Evolutionary conservation across 2,797 vertebrate genomes (phyloP), one percentile per base, ranked within the genome.

Genomic region (Simalia tracyae): DNA sequence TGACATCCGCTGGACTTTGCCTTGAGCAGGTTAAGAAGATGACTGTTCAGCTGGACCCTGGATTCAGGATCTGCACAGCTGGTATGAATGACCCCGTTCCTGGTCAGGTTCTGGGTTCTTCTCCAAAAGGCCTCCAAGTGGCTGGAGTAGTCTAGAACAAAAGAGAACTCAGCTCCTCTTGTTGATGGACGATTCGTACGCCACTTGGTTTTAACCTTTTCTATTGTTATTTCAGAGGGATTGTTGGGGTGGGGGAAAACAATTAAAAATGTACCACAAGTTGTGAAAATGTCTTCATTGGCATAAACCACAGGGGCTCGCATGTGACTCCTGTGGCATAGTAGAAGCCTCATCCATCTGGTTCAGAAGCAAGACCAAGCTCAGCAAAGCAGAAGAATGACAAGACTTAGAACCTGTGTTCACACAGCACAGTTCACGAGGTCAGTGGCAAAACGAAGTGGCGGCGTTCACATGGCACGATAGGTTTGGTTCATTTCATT

Each of bases 121-220:
- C 28, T 54, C 0, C 28, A 42, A 46, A 50, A 17, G 8, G 56
- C 59, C 5, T 81, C 0, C 1, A 76, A 9, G 14, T 68, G 24
- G 12, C 42, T 42, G 0, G 57, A 90, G 17, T 5, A 14, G 4
- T 12, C 2, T 0, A 24, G 72, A 61, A 3, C 14, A 57, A 50
- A 0, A 5, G 84, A 31, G 1, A 50, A 0, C 90, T 28, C 24
- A 0, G 3, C 63, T 59, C 61, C 1, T 76, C 50, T 3, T 0
- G 12, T 0, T 11, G 0, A 84, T 4, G 0, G 46, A 0, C 1
- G 64, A 42, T 0, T 1, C 4, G 42, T 85, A 12, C 6, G 6
- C 11, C 89, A 89, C 17, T 31, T 12, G 46, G 57, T 95, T 97
- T 97, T 97, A 96, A 96, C 95, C 88, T 97, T 97, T 94, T 90